Evolutionary conservation across 2,888 invertebrate species (phyloP), one percentile per base, ranked within the genome.

Genomic region (Dryadula phaetusa): DNA sequence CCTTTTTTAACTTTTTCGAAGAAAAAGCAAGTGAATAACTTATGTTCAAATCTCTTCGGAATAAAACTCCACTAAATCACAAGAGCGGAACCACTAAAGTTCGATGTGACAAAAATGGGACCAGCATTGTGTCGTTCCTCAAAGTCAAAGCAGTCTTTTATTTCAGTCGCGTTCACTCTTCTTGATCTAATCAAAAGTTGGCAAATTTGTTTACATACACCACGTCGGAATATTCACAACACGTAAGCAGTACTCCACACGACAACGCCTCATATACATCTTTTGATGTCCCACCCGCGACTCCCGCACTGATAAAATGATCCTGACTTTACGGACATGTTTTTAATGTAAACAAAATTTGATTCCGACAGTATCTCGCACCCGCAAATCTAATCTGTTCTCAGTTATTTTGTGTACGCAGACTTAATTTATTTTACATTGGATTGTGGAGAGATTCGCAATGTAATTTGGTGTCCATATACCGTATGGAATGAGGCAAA

Each of bases 191-290:
- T 90, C 89, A 90, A 87, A 90, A 88, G 83, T 87, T 88, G 81
- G 82, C 82, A 86, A 92, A 89, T 90, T 87, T 90, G 88, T 87
- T 90, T 90, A 88, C 88, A 86, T 86, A 87, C 81, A 84, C 85
- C 80, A 83, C 79, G 78, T 72, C 54, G 76, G 76, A 75, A 82
- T 86, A 90, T 90, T 89, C 90, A 76, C 80, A 76, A 84, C 91
- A 90, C 90, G 90, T 90, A 90, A 86, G 82, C 81, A 82, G 79
- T 76, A 78, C 77, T 81, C 77, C 78, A 80, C 79, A 79, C 82
- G 79, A 84, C 84, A 82, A 84, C 84, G 84, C 85, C 84, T 84
- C 70, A 62, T 70, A 69, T 73, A 70, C 67, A 70, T 70, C 84
- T 86, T 87, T 88, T 88, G 88, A 90, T 88, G 87, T 85, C 80